Percentiles rank a stretch among this genome's conserved stretches.
These are phyloP conservation scores for Dicentrarchus labrax DNA, from an alignment of 2,113 vertebrate species.

Conservation along the genomic window DNA sequence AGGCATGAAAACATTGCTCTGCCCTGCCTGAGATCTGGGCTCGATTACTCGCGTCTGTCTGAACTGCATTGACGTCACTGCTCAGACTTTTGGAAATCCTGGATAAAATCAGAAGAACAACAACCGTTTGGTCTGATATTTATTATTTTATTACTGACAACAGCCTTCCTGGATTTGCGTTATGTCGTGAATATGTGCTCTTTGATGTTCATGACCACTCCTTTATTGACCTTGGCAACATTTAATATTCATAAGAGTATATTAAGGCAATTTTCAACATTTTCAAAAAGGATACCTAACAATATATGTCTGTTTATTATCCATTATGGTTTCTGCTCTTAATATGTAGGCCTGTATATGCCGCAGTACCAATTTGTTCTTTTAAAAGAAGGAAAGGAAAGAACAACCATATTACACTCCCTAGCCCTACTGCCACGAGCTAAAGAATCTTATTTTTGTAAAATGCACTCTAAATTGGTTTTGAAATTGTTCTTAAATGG, in stretches of 20 bases:
- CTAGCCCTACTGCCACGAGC: not conserved
- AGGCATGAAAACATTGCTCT: slow-evolving; percentile 78
- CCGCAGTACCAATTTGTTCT: not conserved
- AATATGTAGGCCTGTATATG: not conserved
- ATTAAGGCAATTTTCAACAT: not conserved
- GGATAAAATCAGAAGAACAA: not conserved
- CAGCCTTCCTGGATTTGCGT: not conserved
- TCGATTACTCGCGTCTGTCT: slow-evolving; percentile 80
- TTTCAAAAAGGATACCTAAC: not conserved
- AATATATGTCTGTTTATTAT: not conserved
- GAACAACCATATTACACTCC: not conserved
- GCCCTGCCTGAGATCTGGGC: slow-evolving; percentile 41
- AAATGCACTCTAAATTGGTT: not conserved
- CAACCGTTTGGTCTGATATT: no score
- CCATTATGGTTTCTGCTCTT: not conserved
- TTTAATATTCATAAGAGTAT: not conserved
- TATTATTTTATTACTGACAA: not conserved
- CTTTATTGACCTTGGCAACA: not conserved
- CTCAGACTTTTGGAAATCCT: not conserved
- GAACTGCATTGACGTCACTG: slow-evolving; percentile 48
- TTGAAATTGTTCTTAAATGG: not conserved
- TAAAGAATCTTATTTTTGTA: not conserved
- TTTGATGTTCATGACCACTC: not conserved
- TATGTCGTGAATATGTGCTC: not conserved
- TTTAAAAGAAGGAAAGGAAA: not conserved